These are phyloP conservation scores for Sphinx pinastri DNA, from an alignment of 2,888 invertebrate genomes.

Conservation along the genomic window DNA sequence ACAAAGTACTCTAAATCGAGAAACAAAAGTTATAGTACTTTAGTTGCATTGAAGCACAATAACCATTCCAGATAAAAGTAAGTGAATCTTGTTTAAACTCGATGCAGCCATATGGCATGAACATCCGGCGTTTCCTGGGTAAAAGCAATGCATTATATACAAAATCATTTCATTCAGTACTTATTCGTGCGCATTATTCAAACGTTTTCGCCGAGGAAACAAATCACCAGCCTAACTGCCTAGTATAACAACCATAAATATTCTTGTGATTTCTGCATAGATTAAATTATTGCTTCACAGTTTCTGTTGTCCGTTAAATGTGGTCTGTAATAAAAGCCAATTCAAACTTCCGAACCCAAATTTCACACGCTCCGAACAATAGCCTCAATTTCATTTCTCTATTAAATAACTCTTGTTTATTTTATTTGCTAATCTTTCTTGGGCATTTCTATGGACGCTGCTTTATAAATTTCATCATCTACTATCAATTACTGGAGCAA, in stretches of 20 bases:
- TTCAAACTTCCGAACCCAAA: slow-evolving; percentile 46
- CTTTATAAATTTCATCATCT: slow-evolving; percentile 6
- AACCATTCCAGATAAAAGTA: slow-evolving; percentile 24
- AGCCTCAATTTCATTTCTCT: slow-evolving; percentile 51
- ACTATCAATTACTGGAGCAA: slow-evolving; percentile 13
- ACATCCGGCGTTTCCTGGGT: slow-evolving; percentile 26
- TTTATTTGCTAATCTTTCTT: not conserved
- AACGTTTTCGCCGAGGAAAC: not conserved
- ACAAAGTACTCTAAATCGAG: not conserved
- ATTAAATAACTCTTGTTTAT: slow-evolving; percentile 46
- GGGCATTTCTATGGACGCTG: slow-evolving; percentile 3
- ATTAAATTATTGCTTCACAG: slow-evolving; percentile 40
- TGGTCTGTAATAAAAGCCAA: slow-evolving; percentile 43
- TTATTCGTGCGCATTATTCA: slow-evolving; percentile 19
- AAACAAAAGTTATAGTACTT: not conserved
- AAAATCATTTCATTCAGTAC: slow-evolving; percentile 11
- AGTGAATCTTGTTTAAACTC: slow-evolving; percentile 26
- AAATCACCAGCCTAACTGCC: not conserved
- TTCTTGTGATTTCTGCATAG: slow-evolving; percentile 12
- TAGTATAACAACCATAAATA: slow-evolving; percentile 10
- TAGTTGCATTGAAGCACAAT: not conserved
- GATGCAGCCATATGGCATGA: slow-evolving; percentile 28
- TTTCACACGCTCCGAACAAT: slow-evolving; percentile 62
- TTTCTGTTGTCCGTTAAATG: slow-evolving; percentile 47
- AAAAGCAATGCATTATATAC: slow-evolving; percentile 24